Conservation (phyloP, 2,888 invertebrate genomes). For the Epiperipatus broadwayi region DNA sequence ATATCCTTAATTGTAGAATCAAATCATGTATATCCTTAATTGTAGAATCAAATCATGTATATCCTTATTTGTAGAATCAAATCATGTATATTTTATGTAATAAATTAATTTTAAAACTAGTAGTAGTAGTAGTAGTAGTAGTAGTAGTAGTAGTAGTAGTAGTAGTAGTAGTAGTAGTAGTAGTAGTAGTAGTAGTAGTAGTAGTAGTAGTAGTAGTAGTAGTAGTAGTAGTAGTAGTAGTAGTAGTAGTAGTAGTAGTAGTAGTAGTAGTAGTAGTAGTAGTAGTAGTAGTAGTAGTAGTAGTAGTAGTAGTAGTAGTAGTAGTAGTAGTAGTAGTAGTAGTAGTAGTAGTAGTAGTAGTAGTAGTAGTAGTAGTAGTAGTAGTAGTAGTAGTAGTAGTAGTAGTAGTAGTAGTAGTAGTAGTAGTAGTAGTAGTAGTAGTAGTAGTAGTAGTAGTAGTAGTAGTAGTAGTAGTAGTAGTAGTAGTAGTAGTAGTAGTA, state of each 20-base stretch:
- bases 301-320: conserved; percentile 1
- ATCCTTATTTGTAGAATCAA: no score
- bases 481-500: conserved; percentile 3
- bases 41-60: no score
- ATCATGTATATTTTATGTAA: no score
- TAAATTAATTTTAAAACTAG: no score
- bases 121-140: conserved; percentile 3
- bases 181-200: conserved; percentile 3
- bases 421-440: conserved; percentile 3
- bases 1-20: no score
- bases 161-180: conserved; percentile 3
- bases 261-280: conserved; percentile 3
- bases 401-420: conserved; percentile 1
- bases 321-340: conserved; percentile 3
- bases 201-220: conserved; percentile 3
- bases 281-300: conserved; percentile 3
- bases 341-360: conserved; percentile 1
- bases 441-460: conserved; percentile 3
- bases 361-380: conserved; percentile 3
- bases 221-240: conserved; percentile 3
- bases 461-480: conserved; percentile 3
- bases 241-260: conserved; percentile 3
- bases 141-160: conserved; percentile 3
- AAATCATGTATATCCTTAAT: no score
- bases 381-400: conserved; percentile 3